Percentiles rank a stretch among this genome's conserved stretches.
Conservation (phyloP, 2,888 invertebrate species). For the Drosophila siamana region DNA sequence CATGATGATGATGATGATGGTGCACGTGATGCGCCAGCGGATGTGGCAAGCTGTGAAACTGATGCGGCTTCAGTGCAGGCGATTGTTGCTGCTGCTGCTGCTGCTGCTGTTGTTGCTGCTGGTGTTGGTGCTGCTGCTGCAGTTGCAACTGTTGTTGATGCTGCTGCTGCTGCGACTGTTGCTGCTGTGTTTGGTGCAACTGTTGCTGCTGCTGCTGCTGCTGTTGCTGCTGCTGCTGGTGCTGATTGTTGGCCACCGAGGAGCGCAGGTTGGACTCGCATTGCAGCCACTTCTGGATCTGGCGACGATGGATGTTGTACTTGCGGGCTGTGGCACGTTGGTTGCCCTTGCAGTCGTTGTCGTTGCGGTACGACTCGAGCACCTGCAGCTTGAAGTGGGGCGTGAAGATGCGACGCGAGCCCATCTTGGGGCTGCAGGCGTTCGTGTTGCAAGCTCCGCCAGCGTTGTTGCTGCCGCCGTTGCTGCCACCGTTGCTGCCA, state of each 20-base stretch:
- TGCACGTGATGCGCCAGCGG: conserved; percentile 63
- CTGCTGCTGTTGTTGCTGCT: conserved; percentile 29
- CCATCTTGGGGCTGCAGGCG: conserved; percentile 87
- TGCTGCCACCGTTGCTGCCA: conserved; percentile 91
- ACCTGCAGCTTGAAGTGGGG: conserved; percentile 96
- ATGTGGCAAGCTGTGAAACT: conserved; percentile 62
- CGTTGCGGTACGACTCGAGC: conserved; percentile 93
- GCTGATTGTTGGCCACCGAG: conserved; percentile 87
- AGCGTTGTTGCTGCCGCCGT: too few relatives aligned
- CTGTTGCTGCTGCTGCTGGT: conserved; percentile 77
- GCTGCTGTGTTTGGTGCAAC: conserved; percentile 39
- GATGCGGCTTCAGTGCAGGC: conserved; percentile 45
- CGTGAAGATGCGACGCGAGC: conserved; percentile 94
- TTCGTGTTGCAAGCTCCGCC: conserved; percentile 11
- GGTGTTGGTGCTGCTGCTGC: conserved; percentile 44
- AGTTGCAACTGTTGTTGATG: conserved; percentile 36
- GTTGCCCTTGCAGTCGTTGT: conserved; percentile 95
- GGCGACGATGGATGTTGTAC: conserved; percentile 94
- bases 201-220: conserved; percentile 41
- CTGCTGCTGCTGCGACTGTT: conserved; percentile 16
- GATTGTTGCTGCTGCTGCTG: conserved; percentile 24
- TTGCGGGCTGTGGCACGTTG: conserved; percentile 95
- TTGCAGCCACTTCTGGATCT: conserved; percentile 97
- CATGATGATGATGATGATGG: conserved; percentile 58
- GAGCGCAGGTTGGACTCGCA: conserved; percentile 92